Evolutionary conservation across 2,113 vertebrate species (phyloP).

Genomic region (Toxotes chatareus): DNA sequence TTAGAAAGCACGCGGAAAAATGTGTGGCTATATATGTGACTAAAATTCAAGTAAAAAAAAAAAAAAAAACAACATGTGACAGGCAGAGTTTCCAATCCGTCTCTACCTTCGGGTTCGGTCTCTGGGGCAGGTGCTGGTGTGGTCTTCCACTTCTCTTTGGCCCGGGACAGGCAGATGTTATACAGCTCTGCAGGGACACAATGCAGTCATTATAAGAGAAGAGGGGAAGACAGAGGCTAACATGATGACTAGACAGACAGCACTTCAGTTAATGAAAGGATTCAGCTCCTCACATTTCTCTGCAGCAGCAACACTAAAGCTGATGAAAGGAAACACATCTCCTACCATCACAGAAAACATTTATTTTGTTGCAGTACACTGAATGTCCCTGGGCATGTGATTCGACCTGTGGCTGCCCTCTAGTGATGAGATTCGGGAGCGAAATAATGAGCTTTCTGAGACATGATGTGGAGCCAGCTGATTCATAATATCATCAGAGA

Average conservation of each 20-base stretch:
- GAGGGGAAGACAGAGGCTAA: neutral
- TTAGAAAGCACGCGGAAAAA: neutral
- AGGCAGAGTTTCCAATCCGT: neutral
- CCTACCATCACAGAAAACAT: neutral
- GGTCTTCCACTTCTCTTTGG: constrained; percentile 92
- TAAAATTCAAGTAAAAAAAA: neutral
- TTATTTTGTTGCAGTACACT: neutral
- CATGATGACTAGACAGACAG: constrained; percentile 5
- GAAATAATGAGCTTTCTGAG: constrained; percentile 1
- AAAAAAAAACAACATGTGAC: neutral
- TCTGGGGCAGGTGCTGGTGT: constrained; percentile 82
- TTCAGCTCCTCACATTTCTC: neutral
- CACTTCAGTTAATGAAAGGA: neutral
- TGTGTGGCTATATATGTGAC: neutral
- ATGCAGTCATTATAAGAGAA: constrained; percentile 11
- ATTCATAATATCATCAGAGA: neutral
- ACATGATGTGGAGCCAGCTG: neutral
- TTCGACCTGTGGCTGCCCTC: constrained; percentile 48
- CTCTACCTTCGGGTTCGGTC: constrained; percentile 89
- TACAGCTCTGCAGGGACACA: constrained; percentile 88
- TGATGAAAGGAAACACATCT: constrained; percentile 12
- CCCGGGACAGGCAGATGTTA: constrained; percentile 92
- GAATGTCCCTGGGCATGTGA: neutral
- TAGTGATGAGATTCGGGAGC: constrained; percentile 38
- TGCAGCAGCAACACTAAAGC: constrained; percentile 2